Base-by-base conservation (phyloP, 2,888 invertebrate species). In the Drosophila infuscata region DNA sequence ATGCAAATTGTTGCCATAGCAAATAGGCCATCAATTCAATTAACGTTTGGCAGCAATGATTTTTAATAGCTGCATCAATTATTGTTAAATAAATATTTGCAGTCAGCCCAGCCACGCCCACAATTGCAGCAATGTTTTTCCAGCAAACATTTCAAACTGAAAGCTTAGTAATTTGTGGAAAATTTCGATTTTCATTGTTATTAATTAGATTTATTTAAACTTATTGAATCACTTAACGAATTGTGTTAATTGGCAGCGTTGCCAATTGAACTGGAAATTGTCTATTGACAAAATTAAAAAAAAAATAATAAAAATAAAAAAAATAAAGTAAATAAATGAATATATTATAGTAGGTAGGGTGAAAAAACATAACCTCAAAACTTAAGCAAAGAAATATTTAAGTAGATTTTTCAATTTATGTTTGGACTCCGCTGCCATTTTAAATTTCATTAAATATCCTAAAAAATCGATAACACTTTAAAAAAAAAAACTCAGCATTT, bases 11-110 rank as follows among this genome's bases (percentile, higher is more conserved):
- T 25, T 25, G 25, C 25, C 25, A 48, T 48, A 17, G 63, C 52
- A 32, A 53, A 43, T 52, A 48, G 56, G n/a, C 46, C 63, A 70
- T 74, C 70, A 73, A 87, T 81, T 75, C 3, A 46, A 38, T 35
- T 35, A 12, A 35, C 25, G 25, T 25, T 25, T 25, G 25, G 1
- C 25, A 25, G 25, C 25, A 1, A 36, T 6, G 15, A 36, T 17
- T 36, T 36, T 36, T 36, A 7, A 7, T 7, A 36, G 36, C 36
- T 17, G 36, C 36, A 7, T 3, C 36, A 36, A 36, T 36, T 36
- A 17, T 36, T 36, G 7, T 17, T 17, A 36, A 36, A 17, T 36
- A 36, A 15, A 2, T 17, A 7, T 17, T 36, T 36, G 17, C 36
- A 36, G 17, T 36, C 36, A 17, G 15, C 15, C 6, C 15, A 36